Conservation (phyloP, 2,888 invertebrate species). For the Sisyra nigra region DNA sequence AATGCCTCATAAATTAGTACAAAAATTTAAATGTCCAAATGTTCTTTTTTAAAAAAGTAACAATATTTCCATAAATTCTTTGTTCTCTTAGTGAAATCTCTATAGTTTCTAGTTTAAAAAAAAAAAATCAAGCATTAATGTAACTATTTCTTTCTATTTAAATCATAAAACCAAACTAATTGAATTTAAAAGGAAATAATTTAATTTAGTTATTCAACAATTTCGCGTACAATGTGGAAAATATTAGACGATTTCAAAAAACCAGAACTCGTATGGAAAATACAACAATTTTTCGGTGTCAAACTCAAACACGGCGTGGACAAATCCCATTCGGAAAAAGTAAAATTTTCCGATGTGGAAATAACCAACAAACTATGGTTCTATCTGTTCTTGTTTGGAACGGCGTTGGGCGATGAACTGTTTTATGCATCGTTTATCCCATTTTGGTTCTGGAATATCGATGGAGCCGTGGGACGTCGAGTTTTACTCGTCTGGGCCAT, state of each 20-base stretch:
- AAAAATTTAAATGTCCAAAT: too few species aligned
- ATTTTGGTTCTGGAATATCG: conserved; percentile 90
- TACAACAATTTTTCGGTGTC: conserved; percentile 69
- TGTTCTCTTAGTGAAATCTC: background rate
- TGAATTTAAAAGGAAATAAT: too few species aligned
- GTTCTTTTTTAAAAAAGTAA: too few species aligned
- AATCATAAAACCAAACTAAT: too few species aligned
- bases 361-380: conserved; percentile 67
- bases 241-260: conserved; percentile 54
- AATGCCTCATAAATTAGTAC: too few species aligned
- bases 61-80: background rate
- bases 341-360: conserved; percentile 21
- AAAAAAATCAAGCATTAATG: background rate
- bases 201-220: too few species aligned
- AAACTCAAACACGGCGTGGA: conserved; percentile 27
- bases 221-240: background rate
- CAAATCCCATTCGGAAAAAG: conserved; percentile 16
- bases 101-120: background rate
- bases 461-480: conserved; percentile 69
- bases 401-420: conserved; percentile 76
- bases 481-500: conserved; percentile 70
- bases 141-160: too few species aligned
- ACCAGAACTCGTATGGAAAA: conserved; percentile 56
- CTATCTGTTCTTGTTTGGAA: conserved; percentile 69
- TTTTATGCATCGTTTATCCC: conserved; percentile 87